Base-by-base conservation (phyloP, 2,888 invertebrate genomes). In the Lasiommata megera region DNA sequence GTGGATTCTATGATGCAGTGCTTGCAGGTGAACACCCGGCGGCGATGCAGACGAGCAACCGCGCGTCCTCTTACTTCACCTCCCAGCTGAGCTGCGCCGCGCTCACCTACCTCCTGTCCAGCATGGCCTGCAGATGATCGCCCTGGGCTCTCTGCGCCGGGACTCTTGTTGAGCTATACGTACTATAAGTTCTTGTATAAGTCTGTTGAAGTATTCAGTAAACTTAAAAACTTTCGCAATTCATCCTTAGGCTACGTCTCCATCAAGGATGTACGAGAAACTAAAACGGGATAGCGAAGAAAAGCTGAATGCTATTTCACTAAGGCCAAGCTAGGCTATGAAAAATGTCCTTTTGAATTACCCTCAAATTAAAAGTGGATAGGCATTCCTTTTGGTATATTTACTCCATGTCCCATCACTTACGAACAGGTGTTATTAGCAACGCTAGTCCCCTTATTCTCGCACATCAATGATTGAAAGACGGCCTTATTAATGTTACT, bases 1-100 rank as follows among this genome's bases (percentile, higher is more conserved):
- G 14, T 6, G 23, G 17, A 9, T 23, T 23, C 44, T 34, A 47
- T 1, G 7, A 34, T 6, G 8, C 9, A 3, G 7, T 23, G 23
- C 23, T 23, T 23, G 1, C 88, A 96, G 96, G 96, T 64, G 96
- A 96, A 84, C 96, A 96, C 82, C 96, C 96, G 62, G 96, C 96
- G 57, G 96, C 96, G 36, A 96, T 96, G 96, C 96, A 96, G 85
- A 94, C 94, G 2, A 94, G 94, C 82, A 92, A 90, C 82, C 91
- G 92, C 41, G 92, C 90, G 34, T 82, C 90, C 6, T 84, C 84
- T 31, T 89, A 85, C 78, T 77, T 90, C 66, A 88, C 92, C 54
- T 88, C 92, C 37, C 91, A 90, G 73, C 74, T 91, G 48, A 84
- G 87, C 69, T 86, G 88, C 67, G 90, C 89, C 0, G 70, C 82